Base-by-base conservation (phyloP, 2,797 vertebrate species). In the Rachycentron canadum region DNA sequence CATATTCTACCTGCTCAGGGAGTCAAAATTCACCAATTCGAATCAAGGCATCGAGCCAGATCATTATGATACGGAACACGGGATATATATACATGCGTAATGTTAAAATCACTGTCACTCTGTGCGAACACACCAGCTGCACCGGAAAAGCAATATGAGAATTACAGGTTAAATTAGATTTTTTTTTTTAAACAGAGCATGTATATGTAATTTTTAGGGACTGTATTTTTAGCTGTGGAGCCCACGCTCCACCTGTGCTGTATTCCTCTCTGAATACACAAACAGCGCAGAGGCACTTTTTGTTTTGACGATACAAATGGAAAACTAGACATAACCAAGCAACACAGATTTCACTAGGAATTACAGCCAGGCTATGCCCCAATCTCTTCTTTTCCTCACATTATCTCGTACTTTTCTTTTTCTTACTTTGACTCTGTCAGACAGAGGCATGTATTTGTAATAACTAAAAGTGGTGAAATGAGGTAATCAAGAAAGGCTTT, bases 1-100 rank as follows among this genome's bases (percentile, higher is more conserved):
- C 76, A 82, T 66, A 64, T 84, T 82, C 88, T 55, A 67, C 74
- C 85, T 71, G 65, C 69, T 79, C 71, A 2, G 69, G 62, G 78
- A 78, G 78, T 30, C 79, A 85, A 84, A 88, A 89, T 85, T 82
- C 86, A 84, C 74, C 90, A 84, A 88, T 88, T 85, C 60, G 45
- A 90, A 91, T 88, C 76, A 81, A 89, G 89, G 91, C 89, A 74
- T 71, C 4, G 53, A 70, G 89, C 91, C 91, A 93, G 88, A 90
- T 92, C 81, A 91, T 89, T 87, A 87, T 78, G 85, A 84, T 87
- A 84, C 36, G 73, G 85, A 79, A 91, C 86, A 83, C 64, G 45
- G 89, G 76, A 83, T 52, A 83, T 52, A 63, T 61, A 83, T 74
- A 62, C 41, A 2, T 28, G 53, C 58, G 76, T 81, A 85, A 90